Base-by-base conservation (phyloP, 2,113 vertebrate genomes). In the Serinus canaria region DNA sequence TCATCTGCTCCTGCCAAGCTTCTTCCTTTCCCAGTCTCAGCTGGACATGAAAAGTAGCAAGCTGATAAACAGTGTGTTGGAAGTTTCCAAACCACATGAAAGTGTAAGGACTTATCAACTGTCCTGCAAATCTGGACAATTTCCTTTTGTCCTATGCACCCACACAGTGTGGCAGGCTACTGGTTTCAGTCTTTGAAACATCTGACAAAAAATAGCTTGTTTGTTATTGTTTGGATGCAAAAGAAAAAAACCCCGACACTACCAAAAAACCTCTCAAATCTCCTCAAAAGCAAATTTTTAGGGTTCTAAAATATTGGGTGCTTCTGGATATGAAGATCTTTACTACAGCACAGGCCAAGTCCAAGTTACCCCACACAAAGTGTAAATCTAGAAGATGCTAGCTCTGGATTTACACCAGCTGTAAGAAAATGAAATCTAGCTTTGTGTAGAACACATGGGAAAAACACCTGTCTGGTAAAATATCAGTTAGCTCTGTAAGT, bases 1-100 rank as follows among this genome's bases (percentile, higher is more conserved):
- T 93, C 53, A 68, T 95, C 96, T 94, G 83, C 87, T 47, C 95
- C 96, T 93, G 85, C 89, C 30, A 7, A 93, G 56, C 64, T 69
- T 89, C 95, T 96, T 97, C 96, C 95, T 97, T 96, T 97, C 94
- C 87, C 77, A 95, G 44, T 93, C 87, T 89, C 90, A 83, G 52
- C 63, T 1, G 2, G 44, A 96, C 70, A 84, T 56, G 78, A 94
- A 95, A 96, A 75, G 44, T 33, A 94, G 75, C 46, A 47, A 90
- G 68, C 47, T 82, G 80, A 97, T 85, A 88, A 91, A 93, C 41
- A 94, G 46, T 58, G 47, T 63, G 62, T 85, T 69, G 69, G n/a
- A 84, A 89, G 60, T 93, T 93, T 95, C 89, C 82, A 95, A 90
- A 78, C 92, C 85, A 94, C 93, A 92, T 83, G 66, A 92, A 90